A percentile compares a stretch with the other conserved stretches of the same genome.
Evolutionary conservation across 2,888 invertebrate species (phyloP).

Genomic region (Philonicus albiceps): DNA sequence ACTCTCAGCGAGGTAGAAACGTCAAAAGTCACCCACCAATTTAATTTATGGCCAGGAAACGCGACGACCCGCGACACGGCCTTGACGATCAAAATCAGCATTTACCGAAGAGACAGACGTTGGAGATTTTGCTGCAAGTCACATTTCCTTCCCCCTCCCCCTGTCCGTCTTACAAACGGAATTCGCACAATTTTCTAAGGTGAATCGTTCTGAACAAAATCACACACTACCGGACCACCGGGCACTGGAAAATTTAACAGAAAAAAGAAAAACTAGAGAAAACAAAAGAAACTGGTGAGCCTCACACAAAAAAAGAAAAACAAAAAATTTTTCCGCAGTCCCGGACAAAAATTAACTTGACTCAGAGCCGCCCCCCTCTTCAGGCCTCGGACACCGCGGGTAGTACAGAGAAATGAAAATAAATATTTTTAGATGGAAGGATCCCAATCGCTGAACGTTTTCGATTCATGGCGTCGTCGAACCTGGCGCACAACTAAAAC

Average conservation of each 20-base stretch:
- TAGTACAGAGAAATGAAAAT: conserved; percentile 6
- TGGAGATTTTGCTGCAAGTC: background rate
- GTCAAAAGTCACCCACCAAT: background rate
- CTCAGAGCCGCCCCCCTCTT: background rate
- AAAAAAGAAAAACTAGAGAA: background rate
- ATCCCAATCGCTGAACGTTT: conserved; percentile 18
- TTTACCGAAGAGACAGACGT: background rate
- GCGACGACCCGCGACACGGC: background rate
- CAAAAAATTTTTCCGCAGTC: background rate
- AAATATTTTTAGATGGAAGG: conserved; percentile 8
- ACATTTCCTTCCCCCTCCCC: background rate
- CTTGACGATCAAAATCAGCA: background rate
- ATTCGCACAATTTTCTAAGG: background rate
- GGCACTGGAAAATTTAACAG: background rate
- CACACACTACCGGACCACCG: background rate
- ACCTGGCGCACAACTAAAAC: conserved; percentile 28
- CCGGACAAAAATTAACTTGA: background rate
- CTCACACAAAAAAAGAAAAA: background rate
- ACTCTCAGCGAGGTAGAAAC: background rate
- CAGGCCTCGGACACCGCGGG: background rate
- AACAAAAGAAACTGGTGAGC: background rate
- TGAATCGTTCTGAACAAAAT: background rate
- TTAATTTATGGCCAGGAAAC: background rate
- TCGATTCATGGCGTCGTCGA: conserved; percentile 17
- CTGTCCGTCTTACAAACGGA: background rate